Evolutionary conservation across 2,113 vertebrate genomes (phyloP).

Genomic region (Sebastes fasciatus): DNA sequence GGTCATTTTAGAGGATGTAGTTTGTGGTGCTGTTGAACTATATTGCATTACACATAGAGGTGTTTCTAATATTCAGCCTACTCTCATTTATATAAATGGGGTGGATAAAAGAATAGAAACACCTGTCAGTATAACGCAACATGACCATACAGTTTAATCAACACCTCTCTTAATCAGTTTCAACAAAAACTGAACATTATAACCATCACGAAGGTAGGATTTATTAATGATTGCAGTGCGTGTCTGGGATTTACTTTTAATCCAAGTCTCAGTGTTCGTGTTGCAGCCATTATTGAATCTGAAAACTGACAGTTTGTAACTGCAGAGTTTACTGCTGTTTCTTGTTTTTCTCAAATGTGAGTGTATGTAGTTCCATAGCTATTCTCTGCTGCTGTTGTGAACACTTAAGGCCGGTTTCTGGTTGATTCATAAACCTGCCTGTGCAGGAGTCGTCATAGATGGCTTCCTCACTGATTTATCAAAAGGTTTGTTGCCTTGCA

Average conservation of each 20-base stretch:
- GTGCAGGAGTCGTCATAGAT: constrained; percentile 25
- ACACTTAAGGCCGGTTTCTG: background rate
- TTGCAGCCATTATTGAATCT: background rate
- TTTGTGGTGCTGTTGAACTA: background rate
- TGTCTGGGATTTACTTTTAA: background rate
- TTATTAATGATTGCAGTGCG: background rate
- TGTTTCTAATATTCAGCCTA: background rate
- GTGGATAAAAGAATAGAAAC: background rate
- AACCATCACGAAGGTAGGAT: no score
- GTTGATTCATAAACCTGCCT: constrained; percentile 26
- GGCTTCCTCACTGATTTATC: constrained; percentile 28
- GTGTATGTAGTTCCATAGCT: background rate
- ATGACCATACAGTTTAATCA: background rate
- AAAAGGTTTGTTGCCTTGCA: constrained; percentile 1
- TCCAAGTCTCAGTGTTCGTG: background rate
- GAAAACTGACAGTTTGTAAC: background rate
- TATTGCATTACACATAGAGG: background rate
- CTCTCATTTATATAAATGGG: background rate
- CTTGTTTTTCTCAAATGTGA: background rate
- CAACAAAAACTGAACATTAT: background rate
- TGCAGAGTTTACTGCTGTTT: background rate
- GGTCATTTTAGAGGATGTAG: background rate
- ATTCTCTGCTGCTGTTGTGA: background rate
- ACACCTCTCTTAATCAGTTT: background rate
- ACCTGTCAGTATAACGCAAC: background rate